Percentiles rank a stretch among this genome's conserved stretches.
Evolutionary conservation across 2,113 vertebrate species (phyloP).

Genomic region (Gambusia affinis): DNA sequence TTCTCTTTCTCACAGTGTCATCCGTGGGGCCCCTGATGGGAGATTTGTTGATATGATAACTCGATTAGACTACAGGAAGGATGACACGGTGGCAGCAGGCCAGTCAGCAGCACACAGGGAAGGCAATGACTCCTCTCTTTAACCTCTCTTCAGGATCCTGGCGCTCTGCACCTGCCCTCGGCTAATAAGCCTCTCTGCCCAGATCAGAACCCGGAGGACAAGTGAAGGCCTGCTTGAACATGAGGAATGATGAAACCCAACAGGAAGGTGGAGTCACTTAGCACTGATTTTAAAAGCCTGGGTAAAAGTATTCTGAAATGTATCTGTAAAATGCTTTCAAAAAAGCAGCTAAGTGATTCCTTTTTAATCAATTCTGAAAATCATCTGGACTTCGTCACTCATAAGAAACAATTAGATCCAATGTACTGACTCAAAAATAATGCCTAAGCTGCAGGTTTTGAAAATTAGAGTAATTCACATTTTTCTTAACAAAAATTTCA

Average conservation of each 20-base stretch:
- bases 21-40: conserved; percentile 79
- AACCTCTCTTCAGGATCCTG: conserved; percentile 87
- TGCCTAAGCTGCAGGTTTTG: no score
- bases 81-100: conserved; percentile 79
- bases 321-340: not conserved
- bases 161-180: conserved; percentile 80
- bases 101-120: conserved; percentile 77
- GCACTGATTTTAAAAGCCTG: not conserved
- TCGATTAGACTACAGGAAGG: conserved; percentile 89
- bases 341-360: not conserved
- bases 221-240: conserved; percentile 50
- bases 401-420: no score
- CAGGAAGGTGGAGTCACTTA: conserved; percentile 10
- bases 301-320: not conserved
- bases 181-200: conserved; percentile 69
- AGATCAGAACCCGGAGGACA: conserved; percentile 36
- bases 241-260: conserved; percentile 24
- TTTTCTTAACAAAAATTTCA: no score
- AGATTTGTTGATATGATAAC: conserved; percentile 91
- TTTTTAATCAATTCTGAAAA: no score
- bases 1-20: conserved; percentile 85
- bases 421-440: no score
- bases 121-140: conserved; percentile 84
- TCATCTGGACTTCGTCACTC: no score
- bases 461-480: no score